Base-by-base conservation (phyloP, 2,888 invertebrate genomes). In the Drosophila testacea region DNA sequence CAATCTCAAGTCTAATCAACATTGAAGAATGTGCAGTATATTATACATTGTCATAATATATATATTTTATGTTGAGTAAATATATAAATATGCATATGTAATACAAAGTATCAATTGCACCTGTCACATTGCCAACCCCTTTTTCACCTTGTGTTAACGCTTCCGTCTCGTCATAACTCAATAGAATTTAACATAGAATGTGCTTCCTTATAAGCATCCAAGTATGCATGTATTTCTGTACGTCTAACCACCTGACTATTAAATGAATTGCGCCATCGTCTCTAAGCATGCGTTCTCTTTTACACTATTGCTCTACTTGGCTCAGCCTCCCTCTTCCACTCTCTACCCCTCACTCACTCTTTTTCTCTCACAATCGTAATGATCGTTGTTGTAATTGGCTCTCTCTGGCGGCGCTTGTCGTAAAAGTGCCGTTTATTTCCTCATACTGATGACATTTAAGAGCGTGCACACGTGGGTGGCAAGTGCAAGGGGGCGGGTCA, bases 361-460 rank as follows among this genome's bases (percentile, higher is more conserved):
- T 47, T 42, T 44, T n/a, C 22, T 1, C 16, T 16, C 16, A 16
- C 16, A 16, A 16, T 22, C 4, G 28, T 30, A 44, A 42, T 56
- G 64, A 63, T 69, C 44, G 41, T 41, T 46, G 60, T 52, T 42
- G 55, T 56, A 41, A 46, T 50, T 72, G 63, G 7, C 41, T 10
- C 66, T 55, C 69, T 73, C 47, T 46, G 65, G 22, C 62, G 75
- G 65, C 75, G 64, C 70, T 70, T 67, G 69, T 62, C 64, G 62
- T 62, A 38, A 76, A 76, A 76, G 76, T 76, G 72, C 72, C 76
- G 76, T 71, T 82, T 39, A 75, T 81, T 83, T 83, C 82, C 82
- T 85, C 79, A 83, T 82, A 62, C 59, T 41, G 50, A 4, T 61
- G 60, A 60, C 73, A 67, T 57, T 72, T 60, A 63, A 22, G 32